A percentile compares a stretch with the other conserved stretches of the same genome.
Conservation (phyloP, 2,797 vertebrate genomes). For the Etheostoma perlongum region DNA sequence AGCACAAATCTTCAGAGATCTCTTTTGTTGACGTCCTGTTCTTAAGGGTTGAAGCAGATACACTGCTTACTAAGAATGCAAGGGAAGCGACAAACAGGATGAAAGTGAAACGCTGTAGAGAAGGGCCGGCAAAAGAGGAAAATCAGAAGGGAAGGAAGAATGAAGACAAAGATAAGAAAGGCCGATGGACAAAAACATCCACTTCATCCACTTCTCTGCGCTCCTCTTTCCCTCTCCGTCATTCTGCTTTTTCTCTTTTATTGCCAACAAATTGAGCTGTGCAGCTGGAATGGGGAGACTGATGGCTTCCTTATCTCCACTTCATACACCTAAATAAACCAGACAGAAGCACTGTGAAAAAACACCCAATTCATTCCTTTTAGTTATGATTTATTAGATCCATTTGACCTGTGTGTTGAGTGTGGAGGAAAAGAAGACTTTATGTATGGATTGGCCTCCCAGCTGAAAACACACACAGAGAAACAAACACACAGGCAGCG, state of each 20-base stretch:
- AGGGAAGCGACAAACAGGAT: not conserved
- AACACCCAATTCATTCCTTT: slow-evolving; percentile 48
- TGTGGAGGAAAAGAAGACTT: slow-evolving; percentile 32
- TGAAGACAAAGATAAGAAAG: not conserved
- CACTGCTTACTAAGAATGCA: not conserved
- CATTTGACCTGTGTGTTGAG: slow-evolving; percentile 50
- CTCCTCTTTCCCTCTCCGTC: not conserved
- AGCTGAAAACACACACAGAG: slow-evolving; percentile 27
- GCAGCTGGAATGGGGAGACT: slow-evolving; percentile 34
- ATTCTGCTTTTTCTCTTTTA: slow-evolving; percentile 36
- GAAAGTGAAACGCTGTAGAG: not conserved
- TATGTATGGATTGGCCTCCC: slow-evolving; percentile 37
- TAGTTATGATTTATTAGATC: slow-evolving; percentile 67
- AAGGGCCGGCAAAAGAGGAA: not conserved
- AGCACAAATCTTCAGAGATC: not conserved
- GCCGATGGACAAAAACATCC: slow-evolving; percentile 20
- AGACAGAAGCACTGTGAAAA: slow-evolving; percentile 32
- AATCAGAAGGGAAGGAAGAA: not conserved
- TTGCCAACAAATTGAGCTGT: slow-evolving; percentile 41
- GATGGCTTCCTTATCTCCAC: slow-evolving; percentile 66
- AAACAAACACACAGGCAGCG: slow-evolving; percentile 20
- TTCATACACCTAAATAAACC: slow-evolving; percentile 50
- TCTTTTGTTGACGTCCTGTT: no score
- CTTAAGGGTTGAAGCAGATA: not conserved
- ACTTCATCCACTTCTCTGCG: slow-evolving; percentile 2